Evolutionary conservation across 2,113 vertebrate species (phyloP).

Genomic region (Elaphurus davidianus): DNA sequence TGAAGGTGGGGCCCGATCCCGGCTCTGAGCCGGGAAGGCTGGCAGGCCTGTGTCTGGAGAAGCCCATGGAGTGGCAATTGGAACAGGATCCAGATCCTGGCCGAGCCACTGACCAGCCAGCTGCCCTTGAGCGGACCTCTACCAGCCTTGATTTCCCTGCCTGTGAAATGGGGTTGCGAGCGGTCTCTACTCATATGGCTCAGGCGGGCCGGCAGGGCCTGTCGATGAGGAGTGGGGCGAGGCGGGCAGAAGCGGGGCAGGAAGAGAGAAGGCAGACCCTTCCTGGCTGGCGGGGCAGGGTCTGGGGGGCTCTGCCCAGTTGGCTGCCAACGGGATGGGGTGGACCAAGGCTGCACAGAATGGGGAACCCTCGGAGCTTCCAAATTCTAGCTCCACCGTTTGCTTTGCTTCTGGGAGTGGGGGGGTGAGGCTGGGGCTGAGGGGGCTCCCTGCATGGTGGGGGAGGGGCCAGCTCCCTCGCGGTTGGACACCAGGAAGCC

Average conservation of each 20-base stretch:
- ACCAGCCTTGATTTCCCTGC: not conserved
- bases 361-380: not conserved
- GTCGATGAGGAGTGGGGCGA: not conserved
- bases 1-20: not conserved
- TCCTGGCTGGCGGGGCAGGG: not conserved
- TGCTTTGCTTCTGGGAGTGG: not conserved
- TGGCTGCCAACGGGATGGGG: too few species aligned
- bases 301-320: not conserved
- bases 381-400: not conserved
- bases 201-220: not conserved
- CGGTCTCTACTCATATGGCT: not conserved
- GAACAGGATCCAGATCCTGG: not conserved
- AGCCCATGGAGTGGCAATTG: not conserved
- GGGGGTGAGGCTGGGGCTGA: not conserved
- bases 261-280: not conserved
- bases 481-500: slow-evolving; percentile 40
- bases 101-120: not conserved
- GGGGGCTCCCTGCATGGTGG: not conserved
- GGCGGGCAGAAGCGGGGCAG: not conserved
- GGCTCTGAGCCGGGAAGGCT: not conserved
- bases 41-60: not conserved
- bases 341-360: not conserved
- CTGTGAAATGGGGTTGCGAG: not conserved
- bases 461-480: not conserved
- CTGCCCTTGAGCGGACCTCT: not conserved